phyloP scores from a whole-genome alignment of 2,113 vertebrate genomes.

The Cololabis saira region DNA sequence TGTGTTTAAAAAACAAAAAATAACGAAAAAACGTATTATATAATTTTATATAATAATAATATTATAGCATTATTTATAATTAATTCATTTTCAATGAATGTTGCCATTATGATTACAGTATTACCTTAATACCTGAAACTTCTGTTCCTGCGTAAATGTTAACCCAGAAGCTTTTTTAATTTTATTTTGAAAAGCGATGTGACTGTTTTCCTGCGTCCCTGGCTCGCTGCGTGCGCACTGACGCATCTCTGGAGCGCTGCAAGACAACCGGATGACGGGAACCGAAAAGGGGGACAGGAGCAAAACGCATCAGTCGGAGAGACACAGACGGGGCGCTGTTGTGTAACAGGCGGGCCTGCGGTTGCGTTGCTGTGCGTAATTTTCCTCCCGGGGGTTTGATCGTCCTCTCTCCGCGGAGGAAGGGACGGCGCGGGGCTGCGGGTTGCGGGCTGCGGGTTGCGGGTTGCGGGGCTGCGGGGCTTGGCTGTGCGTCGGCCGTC shows the following conservation, averaged over 20 bases:
- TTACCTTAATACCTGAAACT: too few species aligned
- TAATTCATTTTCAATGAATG: neutral
- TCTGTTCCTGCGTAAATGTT: neutral
- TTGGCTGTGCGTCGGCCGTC: slow-evolving; percentile 63
- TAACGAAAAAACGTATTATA: too few species aligned
- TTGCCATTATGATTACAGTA: too few species aligned
- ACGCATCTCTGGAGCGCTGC: slow-evolving; percentile 52
- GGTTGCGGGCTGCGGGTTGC: slow-evolving; percentile 47
- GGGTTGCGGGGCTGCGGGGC: slow-evolving; percentile 46
- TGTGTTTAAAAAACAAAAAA: too few species aligned
- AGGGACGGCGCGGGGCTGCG: slow-evolving; percentile 38
- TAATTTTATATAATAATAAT: too few species aligned
- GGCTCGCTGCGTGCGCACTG: neutral
- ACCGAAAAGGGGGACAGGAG: slow-evolving; percentile 59
- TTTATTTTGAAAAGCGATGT: slow-evolving; percentile 26
- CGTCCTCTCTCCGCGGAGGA: slow-evolving; percentile 29
- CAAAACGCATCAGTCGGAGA: slow-evolving; percentile 56
- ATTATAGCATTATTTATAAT: neutral
- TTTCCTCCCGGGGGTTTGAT: neutral
- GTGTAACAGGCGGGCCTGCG: slow-evolving; percentile 53
- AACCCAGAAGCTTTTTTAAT: neutral
- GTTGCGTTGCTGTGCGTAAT: neutral
- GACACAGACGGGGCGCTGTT: slow-evolving; percentile 48
- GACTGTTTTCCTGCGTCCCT: slow-evolving; percentile 5
- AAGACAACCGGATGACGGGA: slow-evolving; percentile 69